Percentiles rank a stretch among this genome's conserved stretches.
Conservation (phyloP, 2,113 vertebrate species). For the Bos indicus region DNA sequence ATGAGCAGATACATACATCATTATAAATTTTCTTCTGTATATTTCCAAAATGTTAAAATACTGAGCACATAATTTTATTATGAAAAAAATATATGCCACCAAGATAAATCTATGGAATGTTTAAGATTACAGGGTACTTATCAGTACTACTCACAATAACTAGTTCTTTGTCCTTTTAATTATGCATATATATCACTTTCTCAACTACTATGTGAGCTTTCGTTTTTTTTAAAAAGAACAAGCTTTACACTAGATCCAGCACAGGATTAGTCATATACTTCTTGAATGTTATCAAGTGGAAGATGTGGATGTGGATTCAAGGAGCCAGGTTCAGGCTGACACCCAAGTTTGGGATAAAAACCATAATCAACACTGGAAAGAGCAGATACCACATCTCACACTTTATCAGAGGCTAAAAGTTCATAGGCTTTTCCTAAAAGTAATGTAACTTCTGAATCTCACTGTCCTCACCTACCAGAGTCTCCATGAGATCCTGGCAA, state of each 20-base stretch:
- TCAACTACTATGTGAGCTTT: background rate
- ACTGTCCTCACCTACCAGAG: background rate
- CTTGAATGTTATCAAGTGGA: background rate
- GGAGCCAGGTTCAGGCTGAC: background rate
- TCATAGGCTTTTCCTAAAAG: background rate
- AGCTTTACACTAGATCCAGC: background rate
- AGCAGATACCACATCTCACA: background rate
- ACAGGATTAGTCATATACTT: background rate
- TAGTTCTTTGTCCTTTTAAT: background rate
- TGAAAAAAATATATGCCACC: background rate
- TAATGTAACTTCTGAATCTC: background rate
- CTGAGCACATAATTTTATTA: background rate
- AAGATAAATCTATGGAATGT: constrained; percentile 4
- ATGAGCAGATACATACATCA: background rate
- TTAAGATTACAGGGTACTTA: background rate
- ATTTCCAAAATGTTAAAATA: background rate
- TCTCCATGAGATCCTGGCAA: background rate
- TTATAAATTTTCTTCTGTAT: background rate
- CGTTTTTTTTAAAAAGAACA: background rate
- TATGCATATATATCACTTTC: background rate
- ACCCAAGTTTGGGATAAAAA: background rate
- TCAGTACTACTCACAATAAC: background rate
- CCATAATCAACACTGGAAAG: background rate
- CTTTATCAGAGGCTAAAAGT: background rate
- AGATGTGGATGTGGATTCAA: background rate